A percentile compares a stretch with the other conserved stretches of the same genome.
These are phyloP conservation scores for Thripadectes ignobilis DNA, from an alignment of 2,797 vertebrate species.

Conservation along the genomic window DNA sequence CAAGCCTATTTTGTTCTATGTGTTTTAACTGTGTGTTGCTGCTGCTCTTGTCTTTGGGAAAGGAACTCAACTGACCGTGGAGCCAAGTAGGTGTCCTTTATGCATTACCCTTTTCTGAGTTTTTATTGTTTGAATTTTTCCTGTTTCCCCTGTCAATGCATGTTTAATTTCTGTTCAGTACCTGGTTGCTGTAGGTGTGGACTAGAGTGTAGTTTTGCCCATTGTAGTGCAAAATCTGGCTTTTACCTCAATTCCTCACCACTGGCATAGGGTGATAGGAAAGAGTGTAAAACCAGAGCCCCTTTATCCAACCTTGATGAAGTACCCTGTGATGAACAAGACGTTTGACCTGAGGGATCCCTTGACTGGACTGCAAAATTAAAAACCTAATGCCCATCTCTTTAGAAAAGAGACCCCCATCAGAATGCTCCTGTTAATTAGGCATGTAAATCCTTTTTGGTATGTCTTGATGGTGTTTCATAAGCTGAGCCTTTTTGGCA, in stretches of 20 bases:
- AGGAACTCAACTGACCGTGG: neutral
- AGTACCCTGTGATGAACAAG: neutral
- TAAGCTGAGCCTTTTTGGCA: neutral
- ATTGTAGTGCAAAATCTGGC: neutral
- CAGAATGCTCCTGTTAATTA: neutral
- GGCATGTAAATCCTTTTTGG: neutral
- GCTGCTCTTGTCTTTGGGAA: constrained; percentile 17
- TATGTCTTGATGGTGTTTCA: neutral
- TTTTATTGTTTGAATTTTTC: neutral
- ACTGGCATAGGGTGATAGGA: neutral
- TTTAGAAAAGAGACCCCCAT: neutral
- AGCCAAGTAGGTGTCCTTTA: constrained; percentile 22
- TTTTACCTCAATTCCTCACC: neutral
- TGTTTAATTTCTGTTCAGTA: neutral
- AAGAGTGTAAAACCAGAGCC: neutral
- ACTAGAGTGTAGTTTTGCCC: neutral
- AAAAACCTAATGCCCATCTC: neutral
- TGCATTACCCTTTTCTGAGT: neutral
- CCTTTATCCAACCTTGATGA: neutral
- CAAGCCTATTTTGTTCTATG: neutral
- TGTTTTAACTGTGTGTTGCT: neutral
- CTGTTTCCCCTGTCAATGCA: neutral
- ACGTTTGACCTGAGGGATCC: neutral
- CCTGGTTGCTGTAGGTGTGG: neutral
- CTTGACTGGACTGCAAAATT: neutral